Evolutionary conservation across 2,888 invertebrate species (phyloP).

Genomic region (Melanostoma mellinum): DNA sequence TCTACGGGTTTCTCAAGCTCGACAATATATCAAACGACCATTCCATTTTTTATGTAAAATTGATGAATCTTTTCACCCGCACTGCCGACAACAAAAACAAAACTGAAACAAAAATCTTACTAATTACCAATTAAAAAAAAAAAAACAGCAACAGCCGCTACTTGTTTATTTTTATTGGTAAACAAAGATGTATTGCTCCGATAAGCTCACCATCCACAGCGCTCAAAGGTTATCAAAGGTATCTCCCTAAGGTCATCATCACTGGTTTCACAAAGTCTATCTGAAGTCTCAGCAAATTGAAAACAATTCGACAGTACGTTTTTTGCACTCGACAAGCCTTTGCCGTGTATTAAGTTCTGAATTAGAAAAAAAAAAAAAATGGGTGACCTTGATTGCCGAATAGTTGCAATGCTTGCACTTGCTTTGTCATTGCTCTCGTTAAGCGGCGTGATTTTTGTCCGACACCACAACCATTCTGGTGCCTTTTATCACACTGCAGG

Average conservation of each 20-base stretch:
- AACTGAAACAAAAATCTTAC: no score
- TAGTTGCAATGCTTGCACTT: constrained; percentile 45
- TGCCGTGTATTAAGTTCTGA: background rate
- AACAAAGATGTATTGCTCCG: constrained; percentile 12
- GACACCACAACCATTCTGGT: constrained; percentile 41
- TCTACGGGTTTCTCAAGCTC: no score
- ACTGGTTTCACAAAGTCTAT: background rate
- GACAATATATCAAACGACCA: no score
- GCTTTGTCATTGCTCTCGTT: constrained; percentile 39
- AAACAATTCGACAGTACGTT: background rate
- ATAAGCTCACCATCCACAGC: constrained; percentile 11
- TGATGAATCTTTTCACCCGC: no score
- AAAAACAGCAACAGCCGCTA: no score
- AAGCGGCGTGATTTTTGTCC: constrained; percentile 41
- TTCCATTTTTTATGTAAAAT: no score
- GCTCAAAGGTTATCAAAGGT: constrained; percentile 13
- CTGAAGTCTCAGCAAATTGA: constrained; percentile 2
- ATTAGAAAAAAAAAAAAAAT: background rate
- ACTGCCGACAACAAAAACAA: no score
- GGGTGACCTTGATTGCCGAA: constrained; percentile 56
- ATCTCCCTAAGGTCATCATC: constrained; percentile 13
- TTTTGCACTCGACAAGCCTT: background rate
- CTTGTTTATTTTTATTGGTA: no score
- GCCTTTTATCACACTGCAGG: constrained; percentile 31
- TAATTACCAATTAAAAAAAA: no score